Base-by-base conservation (phyloP, 2,113 vertebrate genomes). In the Merops nubicus region DNA sequence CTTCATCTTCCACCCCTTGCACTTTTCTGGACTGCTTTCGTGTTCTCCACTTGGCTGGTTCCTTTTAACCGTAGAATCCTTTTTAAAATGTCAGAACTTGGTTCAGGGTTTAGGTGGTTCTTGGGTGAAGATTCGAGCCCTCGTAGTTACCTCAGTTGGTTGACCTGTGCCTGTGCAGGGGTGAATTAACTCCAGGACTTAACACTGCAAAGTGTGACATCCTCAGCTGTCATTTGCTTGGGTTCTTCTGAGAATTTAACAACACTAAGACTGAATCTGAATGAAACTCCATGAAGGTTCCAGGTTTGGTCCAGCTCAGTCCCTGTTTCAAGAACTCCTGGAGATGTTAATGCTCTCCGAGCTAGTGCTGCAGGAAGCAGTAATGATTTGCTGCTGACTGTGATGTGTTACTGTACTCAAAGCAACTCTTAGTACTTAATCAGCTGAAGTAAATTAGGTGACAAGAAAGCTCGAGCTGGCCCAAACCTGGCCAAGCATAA, bases 401-500 rank as follows among this genome's bases (percentile, higher is more conserved):
- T 56, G 9, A 21, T 2, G 73, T 40, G 83, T n/a, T 73, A 8
- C 95, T 48, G 2, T 9, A 5, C 88, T 56, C 67, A 63, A 57
- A 76, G 54, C 81, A 50, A 16, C 75, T 64, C 91, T 6, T 85
- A 21, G 59, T 73, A 80, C 81, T 77, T 68, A 57, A 95, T 95
- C 93, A 94, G 95, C 60, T 47, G 47, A 34, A 84, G 73, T 65
- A 57, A 94, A 96, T 97, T 33, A 94, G 91, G 93, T 95, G 96
- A 77, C 1, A 29, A 36, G 81, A 91, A 93, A 90, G 91, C 75
- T 34, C 4, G 34, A 54, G 56, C 89, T 92, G 94, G 90, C 94
- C 65, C 74, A 0, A 5, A 53, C 53, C 89, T 56, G 89, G 89
- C 97, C 94, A 96, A 97, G 33, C 50, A 95, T 17, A 95, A 90